Evolutionary conservation across 2,888 invertebrate genomes (phyloP).

Genomic region (Drosophila fulvimacula): DNA sequence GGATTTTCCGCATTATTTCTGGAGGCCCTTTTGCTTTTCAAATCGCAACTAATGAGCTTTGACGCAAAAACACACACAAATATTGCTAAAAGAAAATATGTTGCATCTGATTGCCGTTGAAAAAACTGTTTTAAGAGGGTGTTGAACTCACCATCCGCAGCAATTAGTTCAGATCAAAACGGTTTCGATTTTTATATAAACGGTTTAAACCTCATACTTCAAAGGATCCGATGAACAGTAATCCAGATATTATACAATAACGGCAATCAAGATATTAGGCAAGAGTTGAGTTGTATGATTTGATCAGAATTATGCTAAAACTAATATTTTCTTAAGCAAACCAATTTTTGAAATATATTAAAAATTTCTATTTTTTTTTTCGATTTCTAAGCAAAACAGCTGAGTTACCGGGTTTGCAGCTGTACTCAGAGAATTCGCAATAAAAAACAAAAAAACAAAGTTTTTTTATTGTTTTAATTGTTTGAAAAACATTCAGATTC

Average conservation of each 20-base stretch:
- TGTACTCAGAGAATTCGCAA: too few species aligned
- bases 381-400: too few species aligned
- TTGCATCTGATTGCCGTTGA: slow-evolving; percentile 27
- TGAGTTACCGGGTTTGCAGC: too few species aligned
- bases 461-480: too few species aligned
- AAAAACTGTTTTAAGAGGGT: slow-evolving; percentile 49
- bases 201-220: background rate
- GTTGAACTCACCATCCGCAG: slow-evolving; percentile 28
- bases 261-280: background rate
- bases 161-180: background rate
- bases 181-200: slow-evolving; percentile 4
- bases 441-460: too few species aligned
- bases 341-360: too few species aligned
- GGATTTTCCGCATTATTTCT: slow-evolving; percentile 65
- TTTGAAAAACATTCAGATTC: too few species aligned
- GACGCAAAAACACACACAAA: slow-evolving; percentile 6
- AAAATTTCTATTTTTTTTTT: too few species aligned
- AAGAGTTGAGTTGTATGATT: background rate
- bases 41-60: slow-evolving; percentile 64
- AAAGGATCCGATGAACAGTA: background rate
- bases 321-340: too few species aligned
- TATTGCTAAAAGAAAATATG: slow-evolving; percentile 18
- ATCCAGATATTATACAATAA: background rate
- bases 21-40: slow-evolving; percentile 50
- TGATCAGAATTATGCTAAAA: background rate